Percentiles rank a stretch among this genome's conserved stretches.
Conservation (phyloP, 2,888 invertebrate genomes). For the Cephalotes varians region DNA sequence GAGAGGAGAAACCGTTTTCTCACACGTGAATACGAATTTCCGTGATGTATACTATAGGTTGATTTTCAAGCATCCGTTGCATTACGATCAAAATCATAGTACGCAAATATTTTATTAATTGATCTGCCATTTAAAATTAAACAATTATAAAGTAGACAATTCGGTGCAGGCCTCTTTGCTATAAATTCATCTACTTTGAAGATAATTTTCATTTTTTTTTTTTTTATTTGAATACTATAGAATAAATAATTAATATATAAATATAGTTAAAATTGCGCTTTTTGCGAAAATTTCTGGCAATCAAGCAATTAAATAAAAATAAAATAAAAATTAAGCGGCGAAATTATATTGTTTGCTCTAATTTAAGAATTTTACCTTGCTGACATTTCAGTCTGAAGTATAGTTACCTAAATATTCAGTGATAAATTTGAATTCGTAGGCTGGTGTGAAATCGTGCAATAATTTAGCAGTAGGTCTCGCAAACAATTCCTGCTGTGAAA, state of each 20-base stretch:
- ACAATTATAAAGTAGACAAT: neutral
- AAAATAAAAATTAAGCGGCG: neutral
- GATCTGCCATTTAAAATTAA: neutral
- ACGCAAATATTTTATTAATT: neutral
- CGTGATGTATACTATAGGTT: neutral
- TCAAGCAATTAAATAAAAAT: no score
- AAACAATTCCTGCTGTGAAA: neutral
- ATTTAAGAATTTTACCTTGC: neutral
- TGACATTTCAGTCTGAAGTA: neutral
- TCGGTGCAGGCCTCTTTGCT: neutral
- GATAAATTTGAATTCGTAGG: neutral
- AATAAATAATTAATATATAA: neutral
- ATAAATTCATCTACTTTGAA: neutral
- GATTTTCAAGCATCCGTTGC: neutral
- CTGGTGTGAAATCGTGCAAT: neutral
- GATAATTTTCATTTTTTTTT: neutral
- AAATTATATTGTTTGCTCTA: neutral
- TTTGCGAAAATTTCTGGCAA: neutral
- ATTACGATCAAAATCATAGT: neutral
- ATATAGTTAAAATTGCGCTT: neutral
- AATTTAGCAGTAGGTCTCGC: neutral
- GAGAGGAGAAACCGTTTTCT: neutral
- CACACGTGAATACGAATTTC: conserved; percentile 21
- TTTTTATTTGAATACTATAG: neutral
- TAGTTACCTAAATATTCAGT: neutral